Base-by-base conservation (phyloP, 2,113 vertebrate genomes). In the Hippocampus barbouri region DNA sequence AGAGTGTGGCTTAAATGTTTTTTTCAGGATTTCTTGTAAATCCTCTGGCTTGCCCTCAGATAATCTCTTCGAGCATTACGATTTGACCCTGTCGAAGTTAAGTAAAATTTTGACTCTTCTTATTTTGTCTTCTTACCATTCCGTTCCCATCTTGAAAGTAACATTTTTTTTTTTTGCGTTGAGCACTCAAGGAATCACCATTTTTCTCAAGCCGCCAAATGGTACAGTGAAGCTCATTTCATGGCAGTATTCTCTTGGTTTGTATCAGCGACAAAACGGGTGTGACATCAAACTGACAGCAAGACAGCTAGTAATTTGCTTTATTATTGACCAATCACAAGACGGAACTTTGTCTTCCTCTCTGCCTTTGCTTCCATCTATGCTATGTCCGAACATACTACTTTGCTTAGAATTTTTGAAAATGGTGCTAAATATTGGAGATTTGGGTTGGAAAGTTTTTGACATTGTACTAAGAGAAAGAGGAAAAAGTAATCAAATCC, bases 71-170 rank as follows among this genome's bases (percentile, higher is more conserved):
- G 4, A 11, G 9, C 38, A 43, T 65, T 63, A 62, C 7, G 11
- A 65, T 21, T 65, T 12, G 21, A 65, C 23, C 40, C 62, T n/a
- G 21, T 21, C 41, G 20, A 60, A 70, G 73, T 72, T 81, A 34
- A 34, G 30, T 79, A 77, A 79, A 78, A 70, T 80, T n/a, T 71
- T 71, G 59, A 63, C 18, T 62, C 7, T 21, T 21, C 8, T 62
- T 12, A 40, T 64, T 64, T 20, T 20, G 62, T 41, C 18, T 63
- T 63, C 40, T 27, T 27, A 27, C 23, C 2, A 56, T 56, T 56
- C 56, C n/a, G 0, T 25, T 25, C 11, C 23, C 12, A 25, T 59
- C 56, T 15, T 14, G n/a, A 7, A 59, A 25, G 23, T 12, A 25
- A 14, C 23, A 23, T 14, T 14, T 23, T 25, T 14, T 14, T 23